Percentiles rank a stretch among this genome's conserved stretches.
These are phyloP conservation scores for Xiphophorus hellerii DNA, from an alignment of 2,113 vertebrate species.

Conservation along the genomic window DNA sequence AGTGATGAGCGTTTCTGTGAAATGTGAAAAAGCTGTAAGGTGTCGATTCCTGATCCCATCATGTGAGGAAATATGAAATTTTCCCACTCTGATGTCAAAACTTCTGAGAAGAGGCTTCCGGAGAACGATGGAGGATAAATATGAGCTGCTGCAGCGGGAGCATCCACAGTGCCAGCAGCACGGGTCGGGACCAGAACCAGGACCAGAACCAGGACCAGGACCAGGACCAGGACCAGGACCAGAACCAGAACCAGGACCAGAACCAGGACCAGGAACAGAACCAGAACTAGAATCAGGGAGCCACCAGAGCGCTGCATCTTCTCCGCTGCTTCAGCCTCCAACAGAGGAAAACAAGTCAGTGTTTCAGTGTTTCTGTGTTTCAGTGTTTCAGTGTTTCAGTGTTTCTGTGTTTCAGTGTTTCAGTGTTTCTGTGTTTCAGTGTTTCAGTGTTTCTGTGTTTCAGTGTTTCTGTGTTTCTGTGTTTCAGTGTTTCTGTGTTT, in stretches of 20 bases:
- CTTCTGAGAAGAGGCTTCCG: constrained; percentile 15
- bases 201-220: not conserved
- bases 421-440: too few species aligned
- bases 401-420: constrained; percentile 1
- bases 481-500: constrained; percentile 5
- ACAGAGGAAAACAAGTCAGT: constrained; percentile 21
- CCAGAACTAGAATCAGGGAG: not conserved
- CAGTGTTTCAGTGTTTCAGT: too few species aligned
- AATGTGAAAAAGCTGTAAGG: not conserved
- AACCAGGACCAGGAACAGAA: too few species aligned
- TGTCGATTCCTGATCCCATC: not conserved
- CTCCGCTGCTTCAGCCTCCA: not conserved
- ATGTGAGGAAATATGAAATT: not conserved
- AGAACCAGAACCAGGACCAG: too few species aligned
- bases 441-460: constrained; percentile 4
- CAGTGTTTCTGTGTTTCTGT: too few species aligned
- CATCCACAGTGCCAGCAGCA: not conserved
- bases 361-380: not conserved
- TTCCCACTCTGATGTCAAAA: constrained; percentile 5
- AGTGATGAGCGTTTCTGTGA: not conserved
- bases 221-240: too few species aligned
- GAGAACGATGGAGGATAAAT: constrained; percentile 26
- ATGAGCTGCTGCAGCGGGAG: constrained; percentile 12
- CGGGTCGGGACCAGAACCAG: not conserved
- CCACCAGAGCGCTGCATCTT: not conserved